phyloP scores from a whole-genome alignment of 2,113 vertebrate species.

The Psettodes erumei region DNA sequence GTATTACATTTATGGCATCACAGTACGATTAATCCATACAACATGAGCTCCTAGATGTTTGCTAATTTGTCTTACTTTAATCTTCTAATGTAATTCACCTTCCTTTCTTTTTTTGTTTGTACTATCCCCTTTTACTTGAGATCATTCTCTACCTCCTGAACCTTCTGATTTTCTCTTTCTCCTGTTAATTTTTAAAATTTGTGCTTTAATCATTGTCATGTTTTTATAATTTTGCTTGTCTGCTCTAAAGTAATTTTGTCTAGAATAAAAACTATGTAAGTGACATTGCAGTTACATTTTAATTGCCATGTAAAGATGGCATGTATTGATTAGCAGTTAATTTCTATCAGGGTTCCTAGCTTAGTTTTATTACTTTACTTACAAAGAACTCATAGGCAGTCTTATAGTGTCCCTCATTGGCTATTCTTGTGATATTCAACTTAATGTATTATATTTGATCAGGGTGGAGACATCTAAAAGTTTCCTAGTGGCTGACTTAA shows the following conservation, averaged over 20 bases:
- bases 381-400: neutral
- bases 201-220: constrained; percentile 2
- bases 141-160: neutral
- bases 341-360: neutral
- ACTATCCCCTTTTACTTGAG: neutral
- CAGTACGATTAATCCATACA: constrained; percentile 4
- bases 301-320: neutral
- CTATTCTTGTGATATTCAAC: constrained; percentile 22
- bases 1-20: neutral
- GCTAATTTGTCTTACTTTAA: constrained; percentile 21
- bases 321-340: constrained; percentile 22
- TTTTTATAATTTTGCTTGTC: constrained; percentile 47
- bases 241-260: constrained; percentile 52
- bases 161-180: constrained; percentile 21
- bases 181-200: constrained; percentile 4
- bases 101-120: neutral
- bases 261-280: constrained; percentile 26
- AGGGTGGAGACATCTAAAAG: constrained; percentile 15
- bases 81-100: constrained; percentile 9
- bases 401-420: neutral
- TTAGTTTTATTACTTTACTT: neutral
- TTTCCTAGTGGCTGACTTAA: constrained; percentile 13
- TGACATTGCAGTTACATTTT: constrained; percentile 18
- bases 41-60: constrained; percentile 47
- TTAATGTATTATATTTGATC: constrained; percentile 18